Evolutionary conservation across 2,797 vertebrate genomes (phyloP), one percentile per base, ranked within the genome.

Genomic region (Bryconaethiops microstoma): DNA sequence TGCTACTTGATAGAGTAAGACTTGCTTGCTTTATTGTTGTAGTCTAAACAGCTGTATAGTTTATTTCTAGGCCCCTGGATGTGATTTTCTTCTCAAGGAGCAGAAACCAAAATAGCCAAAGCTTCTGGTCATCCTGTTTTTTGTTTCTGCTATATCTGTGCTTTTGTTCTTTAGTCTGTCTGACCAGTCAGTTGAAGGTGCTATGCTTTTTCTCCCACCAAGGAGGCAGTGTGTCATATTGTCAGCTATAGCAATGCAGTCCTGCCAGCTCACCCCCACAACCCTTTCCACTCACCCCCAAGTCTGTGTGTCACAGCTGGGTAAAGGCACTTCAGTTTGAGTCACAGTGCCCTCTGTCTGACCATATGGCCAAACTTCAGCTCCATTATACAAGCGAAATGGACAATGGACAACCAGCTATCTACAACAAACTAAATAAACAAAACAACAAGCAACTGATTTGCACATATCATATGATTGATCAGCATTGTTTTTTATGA

Each of bases 321-420:
- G 59, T 50, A 35, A 45, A 25, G 55, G 45, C 55, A 21, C 48
- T 63, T 64, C 23, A 59, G 72, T 76, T 59, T 76, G 57, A 45
- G 16, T 65, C 59, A 35, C 40, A 29, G 45, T 65, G 74, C n/a
- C 59, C 62, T 39, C 60, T 63, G 60, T 17, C 74, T 76, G 74
- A 76, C 60, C 74, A 29, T 35, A 65, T 65, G 74, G 74, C 45
- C 23, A 21, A 70, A 65, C 39, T 16, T 21, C 55, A 69, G 65
- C 4, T 23, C n/a, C 40, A 69, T 69, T 48, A 14, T 45, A 1
- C 39, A 42, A 67, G 4, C 7, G 39, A 45, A n/a, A 42, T 42
- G 25, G 17, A 40, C 35, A 65, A 40, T 67, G 7, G 14, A 21
- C 2, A 59, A 59, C 52, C 17, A 29, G 3, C 29, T 29, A 29